Conservation (phyloP, 1,140 invertebrate species). For the Plodia interpunctella region DNA sequence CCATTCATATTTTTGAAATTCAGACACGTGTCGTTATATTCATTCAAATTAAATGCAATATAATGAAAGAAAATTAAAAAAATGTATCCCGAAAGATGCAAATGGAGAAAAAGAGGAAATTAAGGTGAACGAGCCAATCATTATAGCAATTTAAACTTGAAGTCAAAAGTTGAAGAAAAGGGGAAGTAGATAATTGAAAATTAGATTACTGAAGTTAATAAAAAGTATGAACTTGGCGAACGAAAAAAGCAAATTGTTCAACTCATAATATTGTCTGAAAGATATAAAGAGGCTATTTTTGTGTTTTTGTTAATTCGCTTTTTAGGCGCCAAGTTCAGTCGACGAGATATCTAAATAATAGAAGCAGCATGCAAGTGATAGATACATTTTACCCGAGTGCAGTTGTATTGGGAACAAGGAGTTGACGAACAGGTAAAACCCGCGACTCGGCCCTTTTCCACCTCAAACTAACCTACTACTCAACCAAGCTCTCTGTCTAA, state of each 20-base stretch:
- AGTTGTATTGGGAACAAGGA: conserved; percentile 66
- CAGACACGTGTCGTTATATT: conserved; percentile 30
- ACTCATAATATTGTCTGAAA: conserved; percentile 16
- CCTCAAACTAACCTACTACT: conserved; percentile 66
- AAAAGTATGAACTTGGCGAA: conserved; percentile 36
- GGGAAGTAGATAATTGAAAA: conserved; percentile 41
- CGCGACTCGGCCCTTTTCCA: conserved; percentile 58
- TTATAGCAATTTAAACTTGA: conserved; percentile 25
- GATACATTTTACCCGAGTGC: conserved; percentile 63
- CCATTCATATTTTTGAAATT: conserved; percentile 37
- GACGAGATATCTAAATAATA: conserved; percentile 56
- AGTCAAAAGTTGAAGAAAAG: conserved; percentile 34
- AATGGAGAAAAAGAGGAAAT: conserved; percentile 40
- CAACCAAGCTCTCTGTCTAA: conserved; percentile 68
- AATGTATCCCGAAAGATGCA: conserved; percentile 37
- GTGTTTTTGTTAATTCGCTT: background rate
- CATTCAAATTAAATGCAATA: conserved; percentile 59
- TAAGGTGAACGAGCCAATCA: conserved; percentile 33
- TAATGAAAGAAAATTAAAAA: conserved; percentile 29
- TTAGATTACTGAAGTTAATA: conserved; percentile 46
- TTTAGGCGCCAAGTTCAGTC: background rate
- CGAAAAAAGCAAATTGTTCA: conserved; percentile 42
- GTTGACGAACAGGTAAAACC: conserved; percentile 53
- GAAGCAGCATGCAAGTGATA: conserved; percentile 73
- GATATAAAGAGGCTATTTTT: conserved; percentile 11